phyloP scores from a whole-genome alignment of 2,113 vertebrate species.

The Spilogale gracilis region DNA sequence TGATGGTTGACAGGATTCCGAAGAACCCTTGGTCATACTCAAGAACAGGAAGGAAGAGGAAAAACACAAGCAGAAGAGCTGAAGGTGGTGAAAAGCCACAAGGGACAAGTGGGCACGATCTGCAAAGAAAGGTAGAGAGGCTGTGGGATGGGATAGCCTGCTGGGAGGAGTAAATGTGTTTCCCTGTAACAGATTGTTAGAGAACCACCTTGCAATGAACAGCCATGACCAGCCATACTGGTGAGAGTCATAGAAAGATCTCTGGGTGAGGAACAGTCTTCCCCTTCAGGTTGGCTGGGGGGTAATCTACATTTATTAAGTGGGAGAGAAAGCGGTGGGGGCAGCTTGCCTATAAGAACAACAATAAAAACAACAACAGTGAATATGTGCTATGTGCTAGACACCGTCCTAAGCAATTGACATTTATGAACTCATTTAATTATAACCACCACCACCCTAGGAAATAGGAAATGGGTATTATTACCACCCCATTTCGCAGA shows the following conservation, averaged over 20 bases:
- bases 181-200: neutral
- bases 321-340: neutral
- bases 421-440: neutral
- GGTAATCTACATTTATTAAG: neutral
- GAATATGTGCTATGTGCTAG: neutral
- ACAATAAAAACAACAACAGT: neutral
- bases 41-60: neutral
- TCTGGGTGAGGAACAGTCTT: neutral
- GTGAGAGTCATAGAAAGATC: neutral
- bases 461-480: neutral
- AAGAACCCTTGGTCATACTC: neutral
- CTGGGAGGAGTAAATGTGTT: neutral
- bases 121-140: neutral
- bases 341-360: neutral
- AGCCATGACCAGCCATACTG: neutral
- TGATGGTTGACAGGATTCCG: neutral
- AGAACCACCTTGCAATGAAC: neutral
- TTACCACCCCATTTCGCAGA: neutral
- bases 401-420: neutral
- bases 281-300: neutral
- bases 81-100: neutral
- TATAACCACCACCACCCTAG: neutral
- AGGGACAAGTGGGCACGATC: neutral
- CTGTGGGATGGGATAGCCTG: neutral
- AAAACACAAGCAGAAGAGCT: neutral